Evolutionary conservation across 2,888 invertebrate genomes (phyloP).

Genomic region (Nycteola revayana): DNA sequence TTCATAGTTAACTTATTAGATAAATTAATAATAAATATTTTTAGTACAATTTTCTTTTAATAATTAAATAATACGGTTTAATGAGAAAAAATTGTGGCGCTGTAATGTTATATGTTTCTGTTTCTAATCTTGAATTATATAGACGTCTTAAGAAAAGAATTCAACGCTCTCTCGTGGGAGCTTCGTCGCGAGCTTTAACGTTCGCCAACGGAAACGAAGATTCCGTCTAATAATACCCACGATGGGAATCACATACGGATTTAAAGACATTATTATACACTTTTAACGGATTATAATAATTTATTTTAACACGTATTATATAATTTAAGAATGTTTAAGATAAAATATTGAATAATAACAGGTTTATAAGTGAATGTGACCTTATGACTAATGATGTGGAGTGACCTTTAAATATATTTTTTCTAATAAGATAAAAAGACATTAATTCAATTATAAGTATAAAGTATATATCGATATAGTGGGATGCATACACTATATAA

Average conservation of each 20-base stretch:
- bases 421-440: not conserved
- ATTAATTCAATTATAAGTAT: too few relatives aligned
- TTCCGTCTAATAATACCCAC: slow-evolving; percentile 16
- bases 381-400: not conserved
- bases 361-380: not conserved
- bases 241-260: not conserved
- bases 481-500: too few relatives aligned
- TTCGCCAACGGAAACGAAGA: slow-evolving; percentile 28
- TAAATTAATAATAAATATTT: too few relatives aligned
- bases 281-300: not conserved
- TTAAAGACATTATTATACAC: slow-evolving; percentile 15
- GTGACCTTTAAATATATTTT: not conserved
- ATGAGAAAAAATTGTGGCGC: too few relatives aligned
- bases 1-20: too few relatives aligned
- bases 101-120: too few relatives aligned
- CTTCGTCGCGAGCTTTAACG: slow-evolving; percentile 23
- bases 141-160: slow-evolving; percentile 55
- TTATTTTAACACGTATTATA: too few relatives aligned
- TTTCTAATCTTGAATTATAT: not conserved
- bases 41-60: too few relatives aligned
- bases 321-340: too few relatives aligned
- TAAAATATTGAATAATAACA: not conserved
- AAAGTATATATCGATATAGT: too few relatives aligned
- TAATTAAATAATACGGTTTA: too few relatives aligned
- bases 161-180: slow-evolving; percentile 52